Base-by-base conservation (phyloP, 2,797 vertebrate genomes). In the Melanogrammus aeglefinus region DNA sequence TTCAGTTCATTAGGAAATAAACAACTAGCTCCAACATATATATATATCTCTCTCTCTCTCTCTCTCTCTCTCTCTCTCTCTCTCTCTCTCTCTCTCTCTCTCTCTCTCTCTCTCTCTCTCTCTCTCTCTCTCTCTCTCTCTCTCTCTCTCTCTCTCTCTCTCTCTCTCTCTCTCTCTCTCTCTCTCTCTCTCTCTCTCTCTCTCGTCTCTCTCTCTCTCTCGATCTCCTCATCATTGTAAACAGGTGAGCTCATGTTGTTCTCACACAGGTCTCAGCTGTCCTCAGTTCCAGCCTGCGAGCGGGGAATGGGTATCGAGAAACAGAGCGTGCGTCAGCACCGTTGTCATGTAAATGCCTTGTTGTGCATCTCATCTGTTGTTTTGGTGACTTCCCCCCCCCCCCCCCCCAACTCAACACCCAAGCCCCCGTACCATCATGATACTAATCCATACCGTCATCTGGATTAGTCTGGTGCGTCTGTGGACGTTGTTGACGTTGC, bases 1-100 rank as follows among this genome's bases (percentile, higher is more conserved):
- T 89, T 92, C 86, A 92, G 82, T 84, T 86, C 82, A 86, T 79
- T 74, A 33, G 84, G 85, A 88, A 79, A 29, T 71, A 13, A 13
- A 82, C 83, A 77, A 79, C 77, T 79, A 87, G 74, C 47, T 77
- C 51, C 51, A 57, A 21, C 51, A 57, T 18, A 4, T 51, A 1
- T 51, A 1, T 51, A 2, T 18, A 1, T 18, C 47, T 51, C 31
- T 13, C 12, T 24, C 57, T n/a, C 3, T 38, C 29, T 35, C 77
- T 41, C 73, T 39, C 51, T 57, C 0, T 7, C 51, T 57, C 51
- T 57, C 18, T n/a, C 51, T 57, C 14, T 14, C 16, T 14, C 16
- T 14, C 57, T 29, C 33, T 75, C 27, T 51, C 69, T 35, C 76
- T 10, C 27, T 47, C 36, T 31, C 66, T 44, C 76, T 16, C 18